Evolutionary conservation across 2,113 vertebrate species (phyloP).

Genomic region (Microtus oregoni): DNA sequence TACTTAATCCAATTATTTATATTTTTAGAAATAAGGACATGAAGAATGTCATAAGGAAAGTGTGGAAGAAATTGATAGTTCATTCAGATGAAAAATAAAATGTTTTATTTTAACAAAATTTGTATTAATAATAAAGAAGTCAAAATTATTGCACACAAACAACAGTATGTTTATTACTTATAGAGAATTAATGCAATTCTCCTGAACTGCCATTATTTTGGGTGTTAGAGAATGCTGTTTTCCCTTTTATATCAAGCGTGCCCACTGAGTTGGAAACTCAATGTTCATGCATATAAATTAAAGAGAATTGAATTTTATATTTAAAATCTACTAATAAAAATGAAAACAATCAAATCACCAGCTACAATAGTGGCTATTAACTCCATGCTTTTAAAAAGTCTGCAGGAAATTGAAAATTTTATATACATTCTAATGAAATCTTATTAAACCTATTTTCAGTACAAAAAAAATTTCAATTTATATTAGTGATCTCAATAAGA

Average conservation of each 20-base stretch:
- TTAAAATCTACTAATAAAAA: not conserved
- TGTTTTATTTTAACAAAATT: not conserved
- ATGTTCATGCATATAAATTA: too few relatives aligned
- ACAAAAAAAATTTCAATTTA: too few relatives aligned
- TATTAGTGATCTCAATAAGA: too few relatives aligned
- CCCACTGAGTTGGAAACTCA: too few relatives aligned
- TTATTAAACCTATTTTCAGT: not conserved
- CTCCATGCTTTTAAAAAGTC: not conserved
- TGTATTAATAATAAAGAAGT: not conserved
- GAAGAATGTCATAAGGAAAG: constrained; percentile 62
- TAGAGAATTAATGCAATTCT: too few relatives aligned
- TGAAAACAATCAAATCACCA: not conserved
- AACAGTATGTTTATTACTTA: not conserved
- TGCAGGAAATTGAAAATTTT: not conserved
- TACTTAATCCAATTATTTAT: constrained; percentile 77
- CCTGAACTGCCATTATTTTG: too few relatives aligned
- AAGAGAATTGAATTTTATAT: not conserved
- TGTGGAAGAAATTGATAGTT: not conserved
- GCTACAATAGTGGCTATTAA: not conserved
- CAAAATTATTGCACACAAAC: not conserved
- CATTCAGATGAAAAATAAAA: constrained; percentile 39
- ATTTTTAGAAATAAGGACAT: constrained; percentile 74
- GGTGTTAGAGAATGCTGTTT: too few relatives aligned
- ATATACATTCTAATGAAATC: not conserved
- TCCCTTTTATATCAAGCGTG: too few relatives aligned